A percentile compares a stretch with the other conserved stretches of the same genome.
Conservation (phyloP, 1,140 invertebrate species). For the Phthorimaea operculella region DNA sequence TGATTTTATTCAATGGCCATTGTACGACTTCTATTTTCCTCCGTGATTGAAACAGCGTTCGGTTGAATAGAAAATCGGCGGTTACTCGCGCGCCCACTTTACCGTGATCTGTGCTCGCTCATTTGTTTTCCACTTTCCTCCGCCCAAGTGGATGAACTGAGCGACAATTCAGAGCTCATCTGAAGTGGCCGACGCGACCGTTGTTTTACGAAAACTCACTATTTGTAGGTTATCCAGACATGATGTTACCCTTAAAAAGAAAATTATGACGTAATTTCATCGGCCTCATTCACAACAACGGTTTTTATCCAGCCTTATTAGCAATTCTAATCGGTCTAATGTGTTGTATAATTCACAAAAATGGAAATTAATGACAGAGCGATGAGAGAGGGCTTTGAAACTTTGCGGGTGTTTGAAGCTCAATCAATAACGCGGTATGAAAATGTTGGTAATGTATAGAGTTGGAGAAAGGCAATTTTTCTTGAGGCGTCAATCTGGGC, state of each 20-base stretch:
- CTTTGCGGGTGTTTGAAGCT: neutral
- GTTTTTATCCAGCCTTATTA: neutral
- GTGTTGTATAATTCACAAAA: neutral
- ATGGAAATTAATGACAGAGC: neutral
- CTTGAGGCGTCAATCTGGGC: slow-evolving; percentile 41
- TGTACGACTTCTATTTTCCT: slow-evolving; percentile 17
- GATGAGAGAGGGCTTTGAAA: neutral
- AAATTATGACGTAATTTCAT: too few relatives aligned
- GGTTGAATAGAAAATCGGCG: slow-evolving; percentile 34
- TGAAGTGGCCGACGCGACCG: slow-evolving; percentile 4
- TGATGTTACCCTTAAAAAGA: too few relatives aligned
- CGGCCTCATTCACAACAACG: too few relatives aligned
- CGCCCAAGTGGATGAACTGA: slow-evolving; percentile 15
- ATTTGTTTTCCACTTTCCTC: slow-evolving; percentile 18
- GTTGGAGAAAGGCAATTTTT: slow-evolving; percentile 36
- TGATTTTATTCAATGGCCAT: neutral
- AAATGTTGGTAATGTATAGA: neutral
- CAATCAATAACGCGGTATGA: neutral
- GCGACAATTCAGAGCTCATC: slow-evolving; percentile 5
- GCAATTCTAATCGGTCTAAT: slow-evolving; percentile 1
- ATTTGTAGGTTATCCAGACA: slow-evolving; percentile 3
- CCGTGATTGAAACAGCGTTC: slow-evolving; percentile 33
- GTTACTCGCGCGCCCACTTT: slow-evolving; percentile 20
- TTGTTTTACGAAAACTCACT: slow-evolving; percentile 5
- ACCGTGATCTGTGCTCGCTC: slow-evolving; percentile 18